Evolutionary conservation across 2,113 vertebrate genomes (phyloP), one percentile per base, ranked within the genome.

Genomic region (Hiodon tergisus): DNA sequence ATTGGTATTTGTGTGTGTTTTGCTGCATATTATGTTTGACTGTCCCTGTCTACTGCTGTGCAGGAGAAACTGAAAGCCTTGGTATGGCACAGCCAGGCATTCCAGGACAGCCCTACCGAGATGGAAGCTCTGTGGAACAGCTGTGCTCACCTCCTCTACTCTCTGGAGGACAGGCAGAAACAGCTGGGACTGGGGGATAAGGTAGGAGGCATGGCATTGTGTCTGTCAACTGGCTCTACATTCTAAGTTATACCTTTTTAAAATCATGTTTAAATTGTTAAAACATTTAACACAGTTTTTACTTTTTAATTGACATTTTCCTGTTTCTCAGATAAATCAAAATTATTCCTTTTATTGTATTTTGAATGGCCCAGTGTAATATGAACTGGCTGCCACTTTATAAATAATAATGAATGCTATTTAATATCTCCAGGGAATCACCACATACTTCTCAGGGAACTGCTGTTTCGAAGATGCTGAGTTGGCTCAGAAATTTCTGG

Each of bases 391-490:
- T 31, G 31, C 31, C 31, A 31, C 31, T 31, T 31, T 31, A 31
- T 31, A 31, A 31, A 31, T 31, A 31, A 31, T 31, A 13, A 47
- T 69, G 0, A 47, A 31, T 51, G 2, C 46, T 31, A 51, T 14
- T n/a, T 16, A 80, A 9, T 17, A 63, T 79, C 16, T 3, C 70
- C 77, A 97, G 95, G 95, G 95, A 50, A 86, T 94, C 75, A 94
- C 93, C 10, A 93, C 95, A 9, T 97, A 97, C 79, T 97, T 96
- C 87, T 97, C 95, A 75, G 92, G 89, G 54, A 91, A 96, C 83
- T 97, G 95, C 81, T 80, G 85, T 67, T 83, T 95, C 85, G 91
- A 94, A 74, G 95, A 97, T 78, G 95, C 95, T 61, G 92, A 96
- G 85, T 79, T 95, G 76, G 89, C 94, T 63, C 95, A 97, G 83